Percentiles rank a stretch among this genome's conserved stretches.
Conservation (phyloP, 1,140 invertebrate genomes). For the Leptopilina boulardi region DNA sequence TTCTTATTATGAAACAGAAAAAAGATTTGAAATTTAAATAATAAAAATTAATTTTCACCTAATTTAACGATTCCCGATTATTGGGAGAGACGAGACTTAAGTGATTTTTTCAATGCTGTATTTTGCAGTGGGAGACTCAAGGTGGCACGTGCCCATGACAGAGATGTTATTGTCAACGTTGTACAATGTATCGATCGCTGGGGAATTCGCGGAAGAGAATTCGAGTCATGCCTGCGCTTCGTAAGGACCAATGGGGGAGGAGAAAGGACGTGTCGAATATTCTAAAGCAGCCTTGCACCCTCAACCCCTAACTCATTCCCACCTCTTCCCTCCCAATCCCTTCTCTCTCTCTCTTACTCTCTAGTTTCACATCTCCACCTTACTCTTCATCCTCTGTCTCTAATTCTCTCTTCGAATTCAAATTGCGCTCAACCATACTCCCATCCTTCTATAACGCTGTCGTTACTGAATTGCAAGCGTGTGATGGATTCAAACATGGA, state of each 20-base stretch:
- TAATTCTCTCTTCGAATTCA: slow-evolving; percentile 32
- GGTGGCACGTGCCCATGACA: slow-evolving; percentile 22
- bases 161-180: slow-evolving; percentile 26
- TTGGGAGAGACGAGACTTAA: neutral
- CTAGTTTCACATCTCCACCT: neutral
- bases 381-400: neutral
- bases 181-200: slow-evolving; percentile 28
- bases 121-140: neutral
- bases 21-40: no score
- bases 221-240: slow-evolving; percentile 28
- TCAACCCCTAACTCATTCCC: neutral
- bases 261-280: slow-evolving; percentile 33
- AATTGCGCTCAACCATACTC: slow-evolving; percentile 20
- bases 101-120: neutral
- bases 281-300: slow-evolving; percentile 11
- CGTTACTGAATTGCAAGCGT: slow-evolving; percentile 16
- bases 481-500: slow-evolving; percentile 7
- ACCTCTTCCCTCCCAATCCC: neutral
- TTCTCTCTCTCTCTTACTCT: neutral
- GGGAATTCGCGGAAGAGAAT: slow-evolving; percentile 25
- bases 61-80: no score
- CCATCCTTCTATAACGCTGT: neutral
- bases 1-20: no score
- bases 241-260: slow-evolving; percentile 24
- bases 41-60: no score